These are phyloP conservation scores for Psilanteris sp. DNA, from an alignment of 1,140 invertebrate genomes.

Conservation along the genomic window DNA sequence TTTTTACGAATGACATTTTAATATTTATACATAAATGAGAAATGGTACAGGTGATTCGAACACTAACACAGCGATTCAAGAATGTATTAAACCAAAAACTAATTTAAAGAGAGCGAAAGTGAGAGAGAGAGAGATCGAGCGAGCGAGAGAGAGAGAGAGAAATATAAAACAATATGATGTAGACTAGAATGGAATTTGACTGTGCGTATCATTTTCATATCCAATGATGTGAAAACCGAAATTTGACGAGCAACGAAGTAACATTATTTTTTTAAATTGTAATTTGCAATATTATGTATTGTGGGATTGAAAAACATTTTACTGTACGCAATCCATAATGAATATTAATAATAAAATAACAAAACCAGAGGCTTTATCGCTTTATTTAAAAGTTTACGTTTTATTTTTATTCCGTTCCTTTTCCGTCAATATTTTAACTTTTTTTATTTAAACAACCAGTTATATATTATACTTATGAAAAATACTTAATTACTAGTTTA, in stretches of 20 bases:
- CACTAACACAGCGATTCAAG: conserved; percentile 27
- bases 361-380: conserved; percentile 48
- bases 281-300: conserved; percentile 64
- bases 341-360: conserved; percentile 63
- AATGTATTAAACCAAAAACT: conserved; percentile 10
- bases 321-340: conserved; percentile 60
- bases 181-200: conserved; percentile 53
- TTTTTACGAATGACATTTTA: conserved; percentile 62
- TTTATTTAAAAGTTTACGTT: too few relatives aligned
- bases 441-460: too few relatives aligned
- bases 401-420: too few relatives aligned
- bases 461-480: too few relatives aligned
- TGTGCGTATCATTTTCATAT: conserved; percentile 60
- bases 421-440: too few relatives aligned
- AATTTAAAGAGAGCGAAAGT: too few relatives aligned
- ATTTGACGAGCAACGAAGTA: conserved; percentile 67
- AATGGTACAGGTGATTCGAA: conserved; percentile 32
- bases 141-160: not conserved
- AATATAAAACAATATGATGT: conserved; percentile 8
- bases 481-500: too few relatives aligned
- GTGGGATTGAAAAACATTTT: conserved; percentile 64
- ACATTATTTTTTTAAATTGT: conserved; percentile 67
- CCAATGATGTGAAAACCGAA: conserved; percentile 59
- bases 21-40: conserved; percentile 61
- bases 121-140: too few relatives aligned